Evolutionary conservation across 2,888 invertebrate species (phyloP).

Genomic region (Cremastinae sp.): DNA sequence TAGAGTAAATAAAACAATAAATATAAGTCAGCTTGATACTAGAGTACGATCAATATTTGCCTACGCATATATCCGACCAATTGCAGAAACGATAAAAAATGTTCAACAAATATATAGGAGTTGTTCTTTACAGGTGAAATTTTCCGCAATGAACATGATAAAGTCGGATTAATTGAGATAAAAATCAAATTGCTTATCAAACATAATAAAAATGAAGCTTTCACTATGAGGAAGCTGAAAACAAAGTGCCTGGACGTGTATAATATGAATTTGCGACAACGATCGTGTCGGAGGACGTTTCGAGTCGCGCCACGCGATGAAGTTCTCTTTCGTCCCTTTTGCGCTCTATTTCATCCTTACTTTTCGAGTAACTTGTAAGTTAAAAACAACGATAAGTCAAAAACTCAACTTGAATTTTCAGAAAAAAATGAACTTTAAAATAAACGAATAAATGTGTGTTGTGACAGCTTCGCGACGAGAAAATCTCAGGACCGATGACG

Average conservation of each 20-base stretch:
- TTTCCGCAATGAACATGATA: too few relatives aligned
- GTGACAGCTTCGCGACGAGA: background rate
- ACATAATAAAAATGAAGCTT: background rate
- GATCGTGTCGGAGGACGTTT: background rate
- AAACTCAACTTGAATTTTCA: background rate
- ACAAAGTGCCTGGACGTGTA: background rate
- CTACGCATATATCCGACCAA: too few relatives aligned
- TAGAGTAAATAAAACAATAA: too few relatives aligned
- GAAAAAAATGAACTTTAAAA: background rate
- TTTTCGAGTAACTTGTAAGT: background rate
- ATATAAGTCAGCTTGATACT: too few relatives aligned
- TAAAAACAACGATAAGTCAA: background rate
- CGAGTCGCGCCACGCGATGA: constrained; percentile 1
- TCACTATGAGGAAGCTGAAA: background rate
- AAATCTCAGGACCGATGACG: background rate
- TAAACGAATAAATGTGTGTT: background rate
- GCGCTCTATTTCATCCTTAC: background rate
- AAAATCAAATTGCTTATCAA: background rate
- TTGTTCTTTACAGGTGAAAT: too few relatives aligned
- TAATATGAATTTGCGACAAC: constrained; percentile 1
- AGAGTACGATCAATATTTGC: too few relatives aligned
- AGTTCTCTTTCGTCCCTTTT: constrained; percentile 6
- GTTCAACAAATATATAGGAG: too few relatives aligned
- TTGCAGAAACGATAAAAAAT: too few relatives aligned
- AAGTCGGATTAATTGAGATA: background rate